Evolutionary conservation across 2,888 invertebrate species (phyloP), one percentile per base, ranked within the genome.

Genomic region (Alsophila aescularia): DNA sequence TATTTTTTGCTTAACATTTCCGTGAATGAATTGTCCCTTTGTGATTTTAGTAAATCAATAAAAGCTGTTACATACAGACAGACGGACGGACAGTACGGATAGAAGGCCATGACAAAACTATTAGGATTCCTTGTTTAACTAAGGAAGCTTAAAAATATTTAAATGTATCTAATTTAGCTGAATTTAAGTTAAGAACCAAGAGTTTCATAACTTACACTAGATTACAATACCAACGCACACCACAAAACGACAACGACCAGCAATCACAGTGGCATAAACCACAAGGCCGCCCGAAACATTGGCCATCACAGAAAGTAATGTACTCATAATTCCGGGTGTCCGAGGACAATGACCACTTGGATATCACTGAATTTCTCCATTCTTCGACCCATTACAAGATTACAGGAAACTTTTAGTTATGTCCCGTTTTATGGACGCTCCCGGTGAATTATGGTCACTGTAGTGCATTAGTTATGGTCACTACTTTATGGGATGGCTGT

Each of bases 341-440:
- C 55, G 55, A 56, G 79, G 75, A 74, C 77, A 77, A 74, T 70
- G 74, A 68, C 69, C 69, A 72, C 66, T 74, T 61, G 47, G 53
- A 47, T 52, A 50, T 47, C 62, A 50, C 54, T 52, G 51, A 45
- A 53, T 49, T 48, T 45, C 63, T 54, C 62, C 72, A 66, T 70
- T 71, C 72, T 67, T 67, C 55, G 65, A 60, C 67, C 74, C 74
- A 75, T 78, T 74, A 75, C 61, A 36, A 61, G 61, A 64, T 80
- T 80, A 82, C 78, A 69, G 75, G 58, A 58, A 50, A 81, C 82
- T 66, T 81, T 83, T 72, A 59, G 67, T 72, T 75, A 74, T 79
- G 71, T 78, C 68, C 66, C 71, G 75, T 73, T 74, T 77, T 78
- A 79, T 81, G 67, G 72, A 60, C 69, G 66, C 69, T 75, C 67